Conservation (phyloP, 2,888 invertebrate species). For the Seira ritae region DNA sequence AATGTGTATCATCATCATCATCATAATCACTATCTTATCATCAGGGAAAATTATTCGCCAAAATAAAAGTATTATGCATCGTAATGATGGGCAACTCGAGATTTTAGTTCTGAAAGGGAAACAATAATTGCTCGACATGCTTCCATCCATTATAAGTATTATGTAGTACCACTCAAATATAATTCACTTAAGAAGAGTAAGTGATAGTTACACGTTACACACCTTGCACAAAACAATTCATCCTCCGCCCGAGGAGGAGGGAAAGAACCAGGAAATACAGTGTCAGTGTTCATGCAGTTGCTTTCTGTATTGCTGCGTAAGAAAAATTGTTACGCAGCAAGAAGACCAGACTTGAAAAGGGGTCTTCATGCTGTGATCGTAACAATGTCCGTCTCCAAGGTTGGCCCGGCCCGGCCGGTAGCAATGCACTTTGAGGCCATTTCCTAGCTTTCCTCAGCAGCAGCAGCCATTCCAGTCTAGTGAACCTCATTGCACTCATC, state of each 20-base stretch:
- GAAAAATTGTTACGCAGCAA: not conserved
- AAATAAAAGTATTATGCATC: not conserved
- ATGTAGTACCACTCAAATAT: too few species aligned
- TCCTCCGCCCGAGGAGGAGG: not conserved
- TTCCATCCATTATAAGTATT: too few species aligned
- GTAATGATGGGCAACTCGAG: not conserved
- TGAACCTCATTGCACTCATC: too few species aligned
- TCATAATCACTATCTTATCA: not conserved
- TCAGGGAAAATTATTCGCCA: not conserved
- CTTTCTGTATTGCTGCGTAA: constrained; percentile 6
- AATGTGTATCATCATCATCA: constrained; percentile 16
- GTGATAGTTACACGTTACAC: constrained; percentile 42
- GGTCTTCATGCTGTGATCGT: constrained; percentile 23
- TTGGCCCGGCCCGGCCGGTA: too few species aligned
- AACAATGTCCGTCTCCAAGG: constrained; percentile 17
- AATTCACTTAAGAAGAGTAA: constrained; percentile 2
- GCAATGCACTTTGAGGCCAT: too few species aligned
- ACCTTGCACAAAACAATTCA: constrained; percentile 34
- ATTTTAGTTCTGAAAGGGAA: not conserved
- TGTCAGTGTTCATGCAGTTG: not conserved
- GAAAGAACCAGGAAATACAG: constrained; percentile 50
- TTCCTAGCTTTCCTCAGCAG: too few species aligned
- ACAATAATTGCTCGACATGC: too few species aligned
- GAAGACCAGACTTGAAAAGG: not conserved
- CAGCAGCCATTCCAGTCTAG: too few species aligned